Conservation (phyloP, 2,888 invertebrate genomes). For the Hemistola chrysoprasaria region DNA sequence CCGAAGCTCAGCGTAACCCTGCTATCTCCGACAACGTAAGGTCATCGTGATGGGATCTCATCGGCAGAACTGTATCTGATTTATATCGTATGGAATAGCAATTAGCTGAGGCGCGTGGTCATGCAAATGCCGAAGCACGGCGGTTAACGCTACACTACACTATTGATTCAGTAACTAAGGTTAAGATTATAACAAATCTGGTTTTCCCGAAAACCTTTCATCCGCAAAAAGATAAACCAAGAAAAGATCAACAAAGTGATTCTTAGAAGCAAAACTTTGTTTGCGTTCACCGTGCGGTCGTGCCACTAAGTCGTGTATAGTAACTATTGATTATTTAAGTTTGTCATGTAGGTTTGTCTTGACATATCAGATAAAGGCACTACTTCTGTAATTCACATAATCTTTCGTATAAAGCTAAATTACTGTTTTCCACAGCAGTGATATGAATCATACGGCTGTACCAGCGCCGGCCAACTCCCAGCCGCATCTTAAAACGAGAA, state of each 20-base stretch:
- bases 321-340: no score
- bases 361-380: no score
- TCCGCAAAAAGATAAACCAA: no score
- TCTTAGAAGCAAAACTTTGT: no score
- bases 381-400: not conserved
- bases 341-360: no score
- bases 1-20: conserved; percentile 13
- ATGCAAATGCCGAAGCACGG: conserved; percentile 63
- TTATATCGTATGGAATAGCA: conserved; percentile 67
- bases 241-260: no score
- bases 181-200: no score
- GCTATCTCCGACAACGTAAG: conserved; percentile 33
- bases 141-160: conserved; percentile 8
- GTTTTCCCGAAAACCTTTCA: no score
- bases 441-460: conserved; percentile 58
- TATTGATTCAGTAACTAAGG: no score
- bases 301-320: no score
- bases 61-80: conserved; percentile 52
- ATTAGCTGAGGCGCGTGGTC: conserved; percentile 58
- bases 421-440: conserved; percentile 19
- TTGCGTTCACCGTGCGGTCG: no score
- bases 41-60: conserved; percentile 42
- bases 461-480: conserved; percentile 36
- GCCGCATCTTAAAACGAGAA: conserved; percentile 45
- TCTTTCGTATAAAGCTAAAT: conserved; percentile 3